phyloP scores from a whole-genome alignment of 2,113 vertebrate genomes.

The Odocoileus virginianus region DNA sequence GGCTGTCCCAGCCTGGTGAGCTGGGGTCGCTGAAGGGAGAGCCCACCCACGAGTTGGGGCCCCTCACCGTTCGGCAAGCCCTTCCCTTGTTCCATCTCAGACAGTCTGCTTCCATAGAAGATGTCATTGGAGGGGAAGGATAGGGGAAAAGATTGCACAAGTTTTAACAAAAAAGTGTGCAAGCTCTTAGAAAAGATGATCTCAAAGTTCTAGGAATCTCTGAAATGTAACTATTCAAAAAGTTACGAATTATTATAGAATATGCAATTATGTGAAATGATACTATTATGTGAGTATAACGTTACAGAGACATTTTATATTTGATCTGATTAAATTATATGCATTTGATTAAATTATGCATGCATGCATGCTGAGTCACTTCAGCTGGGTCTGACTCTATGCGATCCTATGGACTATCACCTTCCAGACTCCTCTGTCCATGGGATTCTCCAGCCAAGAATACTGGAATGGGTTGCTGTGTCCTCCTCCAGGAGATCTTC shows the following conservation, averaged over 20 bases:
- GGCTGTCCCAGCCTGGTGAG: not conserved
- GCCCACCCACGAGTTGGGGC: not conserved
- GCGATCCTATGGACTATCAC: not conserved
- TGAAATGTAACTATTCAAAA: not conserved
- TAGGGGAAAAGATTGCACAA: not conserved
- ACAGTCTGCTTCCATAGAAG: not conserved
- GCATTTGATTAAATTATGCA: not conserved
- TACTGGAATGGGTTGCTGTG: not conserved
- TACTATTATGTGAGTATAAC: not conserved
- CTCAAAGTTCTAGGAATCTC: not conserved
- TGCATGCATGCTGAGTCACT: not conserved
- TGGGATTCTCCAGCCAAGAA: not conserved
- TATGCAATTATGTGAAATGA: not conserved
- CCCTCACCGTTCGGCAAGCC: not conserved
- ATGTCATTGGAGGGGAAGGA: not conserved
- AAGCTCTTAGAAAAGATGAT: not conserved
- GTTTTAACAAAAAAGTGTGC: not conserved
- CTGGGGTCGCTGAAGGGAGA: not conserved
- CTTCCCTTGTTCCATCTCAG: not conserved
- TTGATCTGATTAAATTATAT: not conserved
- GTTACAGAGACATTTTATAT: not conserved
- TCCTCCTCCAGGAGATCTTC: not conserved
- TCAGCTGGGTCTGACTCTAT: not conserved
- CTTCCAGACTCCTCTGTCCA: not conserved
- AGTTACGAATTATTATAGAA: not conserved